Conservation (phyloP, 2,888 invertebrate species). For the Trachelus iudaicus region DNA sequence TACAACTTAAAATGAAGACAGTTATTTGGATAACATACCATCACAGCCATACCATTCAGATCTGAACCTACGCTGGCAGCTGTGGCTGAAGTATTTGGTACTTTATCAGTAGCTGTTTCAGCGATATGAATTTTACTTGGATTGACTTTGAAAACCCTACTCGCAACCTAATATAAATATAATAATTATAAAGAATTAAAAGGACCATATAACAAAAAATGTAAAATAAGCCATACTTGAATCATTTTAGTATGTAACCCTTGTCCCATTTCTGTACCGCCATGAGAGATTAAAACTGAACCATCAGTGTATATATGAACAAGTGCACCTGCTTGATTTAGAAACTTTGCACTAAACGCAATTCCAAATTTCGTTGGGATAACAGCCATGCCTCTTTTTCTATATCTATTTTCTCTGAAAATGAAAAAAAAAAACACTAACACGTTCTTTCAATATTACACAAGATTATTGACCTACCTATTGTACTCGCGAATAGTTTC, state of each 20-base stretch:
- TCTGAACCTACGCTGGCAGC: slow-evolving; percentile 92
- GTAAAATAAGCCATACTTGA: slow-evolving; percentile 68
- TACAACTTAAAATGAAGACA: background rate
- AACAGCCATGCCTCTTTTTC: slow-evolving; percentile 85
- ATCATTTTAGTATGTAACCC: slow-evolving; percentile 96
- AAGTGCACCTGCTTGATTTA: slow-evolving; percentile 90
- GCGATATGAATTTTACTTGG: slow-evolving; percentile 80
- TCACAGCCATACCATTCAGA: slow-evolving; percentile 90
- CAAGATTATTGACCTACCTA: slow-evolving; percentile 66
- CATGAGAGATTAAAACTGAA: slow-evolving; percentile 88
- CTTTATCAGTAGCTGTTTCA: slow-evolving; percentile 90
- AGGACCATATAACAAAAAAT: background rate
- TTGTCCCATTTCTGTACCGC: slow-evolving; percentile 98
- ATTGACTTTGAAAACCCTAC: slow-evolving; percentile 77
- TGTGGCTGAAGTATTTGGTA: slow-evolving; percentile 90
- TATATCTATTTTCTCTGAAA: slow-evolving; percentile 80
- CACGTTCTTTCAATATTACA: background rate
- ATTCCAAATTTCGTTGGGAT: slow-evolving; percentile 89
- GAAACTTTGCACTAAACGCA: slow-evolving; percentile 78
- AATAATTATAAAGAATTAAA: background rate
- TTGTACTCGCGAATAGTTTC: slow-evolving; percentile 76
- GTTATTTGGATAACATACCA: slow-evolving; percentile 65
- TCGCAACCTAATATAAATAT: slow-evolving; percentile 71
- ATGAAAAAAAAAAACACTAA: slow-evolving; percentile 10
- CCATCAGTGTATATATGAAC: slow-evolving; percentile 90